These are phyloP conservation scores for Pseudopipra pipra DNA, from an alignment of 2,113 vertebrate genomes.

Conservation along the genomic window DNA sequence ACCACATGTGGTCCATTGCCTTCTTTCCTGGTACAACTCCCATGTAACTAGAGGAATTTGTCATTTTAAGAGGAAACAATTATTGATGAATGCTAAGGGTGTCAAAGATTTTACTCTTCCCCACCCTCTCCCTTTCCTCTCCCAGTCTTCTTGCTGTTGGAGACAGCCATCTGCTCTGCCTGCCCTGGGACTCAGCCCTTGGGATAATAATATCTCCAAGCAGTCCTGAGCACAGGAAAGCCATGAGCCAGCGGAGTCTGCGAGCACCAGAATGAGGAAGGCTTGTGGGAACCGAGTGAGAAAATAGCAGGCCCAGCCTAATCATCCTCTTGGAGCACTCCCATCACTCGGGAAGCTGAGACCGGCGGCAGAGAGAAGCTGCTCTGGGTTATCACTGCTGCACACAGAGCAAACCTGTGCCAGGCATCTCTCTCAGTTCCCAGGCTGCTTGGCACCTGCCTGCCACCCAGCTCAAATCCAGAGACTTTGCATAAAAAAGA, in stretches of 20 bases:
- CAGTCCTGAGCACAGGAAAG: neutral
- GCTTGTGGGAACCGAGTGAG: neutral
- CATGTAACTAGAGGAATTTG: neutral
- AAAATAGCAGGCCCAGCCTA: neutral
- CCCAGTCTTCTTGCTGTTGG: neutral
- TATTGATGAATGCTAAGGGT: neutral
- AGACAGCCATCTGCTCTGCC: slow-evolving; percentile 9
- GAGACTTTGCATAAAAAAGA: neutral
- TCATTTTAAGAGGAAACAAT: neutral
- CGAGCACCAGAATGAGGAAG: neutral
- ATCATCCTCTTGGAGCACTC: neutral
- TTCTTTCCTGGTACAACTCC: neutral
- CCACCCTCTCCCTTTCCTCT: neutral
- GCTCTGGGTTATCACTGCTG: neutral
- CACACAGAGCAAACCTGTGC: neutral
- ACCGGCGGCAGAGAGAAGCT: rapidly evolving
- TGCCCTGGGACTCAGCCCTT: neutral
- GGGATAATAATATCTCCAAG: neutral
- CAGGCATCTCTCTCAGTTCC: neutral
- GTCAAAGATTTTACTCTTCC: neutral
- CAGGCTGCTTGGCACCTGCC: neutral
- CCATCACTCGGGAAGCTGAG: neutral
- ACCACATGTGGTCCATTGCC: neutral
- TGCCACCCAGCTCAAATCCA: neutral
- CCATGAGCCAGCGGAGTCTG: neutral